These are phyloP conservation scores for Gallinago undulata DNA, from an alignment of 2,113 vertebrate species.

Conservation along the genomic window DNA sequence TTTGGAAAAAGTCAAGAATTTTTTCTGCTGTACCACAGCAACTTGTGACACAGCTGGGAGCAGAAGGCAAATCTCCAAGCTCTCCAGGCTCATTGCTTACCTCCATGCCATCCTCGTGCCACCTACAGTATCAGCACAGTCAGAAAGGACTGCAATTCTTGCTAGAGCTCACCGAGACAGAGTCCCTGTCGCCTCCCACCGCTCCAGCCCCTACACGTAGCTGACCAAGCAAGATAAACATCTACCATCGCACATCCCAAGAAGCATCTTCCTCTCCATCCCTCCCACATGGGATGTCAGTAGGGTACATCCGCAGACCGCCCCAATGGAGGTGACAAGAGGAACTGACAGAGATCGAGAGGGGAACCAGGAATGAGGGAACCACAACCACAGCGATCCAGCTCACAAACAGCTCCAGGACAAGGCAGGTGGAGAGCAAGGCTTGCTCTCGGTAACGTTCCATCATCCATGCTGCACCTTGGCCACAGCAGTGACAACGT, in stretches of 20 bases:
- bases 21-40: neutral
- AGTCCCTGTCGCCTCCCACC: neutral
- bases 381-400: accelerated
- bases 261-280: neutral
- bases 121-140: neutral
- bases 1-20: neutral
- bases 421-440: neutral
- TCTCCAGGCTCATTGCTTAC: neutral
- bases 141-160: neutral
- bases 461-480: neutral
- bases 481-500: neutral
- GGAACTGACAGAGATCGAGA: neutral
- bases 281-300: neutral
- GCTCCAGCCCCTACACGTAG: accelerated
- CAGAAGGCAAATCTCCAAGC: neutral
- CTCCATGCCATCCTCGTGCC: neutral
- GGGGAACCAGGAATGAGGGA: neutral
- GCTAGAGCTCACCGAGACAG: neutral
- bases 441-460: neutral
- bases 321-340: neutral
- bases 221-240: neutral
- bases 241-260: accelerated
- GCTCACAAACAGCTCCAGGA: neutral
- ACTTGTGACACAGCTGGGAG: neutral
- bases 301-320: accelerated